Evolutionary conservation across 2,113 vertebrate genomes (phyloP).

Genomic region (Terrapene triunguis): DNA sequence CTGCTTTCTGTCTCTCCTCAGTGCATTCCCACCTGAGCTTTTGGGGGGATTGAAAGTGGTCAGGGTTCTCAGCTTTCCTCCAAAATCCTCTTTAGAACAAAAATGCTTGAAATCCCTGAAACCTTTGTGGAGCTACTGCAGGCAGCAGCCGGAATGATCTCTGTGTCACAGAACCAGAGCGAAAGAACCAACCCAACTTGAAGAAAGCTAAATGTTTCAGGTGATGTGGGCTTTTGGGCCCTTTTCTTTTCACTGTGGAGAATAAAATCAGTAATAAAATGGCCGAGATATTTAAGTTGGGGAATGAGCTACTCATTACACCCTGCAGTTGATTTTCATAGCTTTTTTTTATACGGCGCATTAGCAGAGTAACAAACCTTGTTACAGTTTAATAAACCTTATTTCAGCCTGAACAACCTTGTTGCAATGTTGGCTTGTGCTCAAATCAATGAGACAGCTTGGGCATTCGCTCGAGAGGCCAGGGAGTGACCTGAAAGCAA

Average conservation of each 20-base stretch:
- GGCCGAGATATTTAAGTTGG: not conserved
- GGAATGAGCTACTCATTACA: not conserved
- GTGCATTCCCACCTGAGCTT: no score
- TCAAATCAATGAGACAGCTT: not conserved
- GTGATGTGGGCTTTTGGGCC: not conserved
- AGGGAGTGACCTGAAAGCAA: not conserved
- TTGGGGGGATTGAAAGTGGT: no score
- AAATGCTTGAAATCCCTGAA: no score
- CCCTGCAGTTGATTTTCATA: slow-evolving; percentile 52
- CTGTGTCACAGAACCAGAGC: not conserved
- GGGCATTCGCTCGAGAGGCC: accelerated
- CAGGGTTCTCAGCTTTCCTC: not conserved
- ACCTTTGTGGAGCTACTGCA: not conserved
- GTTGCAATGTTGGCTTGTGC: not conserved
- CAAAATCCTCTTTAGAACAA: not conserved
- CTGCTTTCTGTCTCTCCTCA: not conserved
- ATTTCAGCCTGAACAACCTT: not conserved
- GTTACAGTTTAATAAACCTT: slow-evolving; percentile 50
- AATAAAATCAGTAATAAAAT: not conserved
- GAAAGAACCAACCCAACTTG: not conserved
- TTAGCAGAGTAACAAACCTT: slow-evolving; percentile 60
- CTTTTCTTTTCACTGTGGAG: not conserved
- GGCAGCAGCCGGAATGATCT: not conserved
- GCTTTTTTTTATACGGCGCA: slow-evolving; percentile 42
- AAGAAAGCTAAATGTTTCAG: not conserved